phyloP scores from a whole-genome alignment of 2,113 vertebrate genomes.

The Alces alces region DNA sequence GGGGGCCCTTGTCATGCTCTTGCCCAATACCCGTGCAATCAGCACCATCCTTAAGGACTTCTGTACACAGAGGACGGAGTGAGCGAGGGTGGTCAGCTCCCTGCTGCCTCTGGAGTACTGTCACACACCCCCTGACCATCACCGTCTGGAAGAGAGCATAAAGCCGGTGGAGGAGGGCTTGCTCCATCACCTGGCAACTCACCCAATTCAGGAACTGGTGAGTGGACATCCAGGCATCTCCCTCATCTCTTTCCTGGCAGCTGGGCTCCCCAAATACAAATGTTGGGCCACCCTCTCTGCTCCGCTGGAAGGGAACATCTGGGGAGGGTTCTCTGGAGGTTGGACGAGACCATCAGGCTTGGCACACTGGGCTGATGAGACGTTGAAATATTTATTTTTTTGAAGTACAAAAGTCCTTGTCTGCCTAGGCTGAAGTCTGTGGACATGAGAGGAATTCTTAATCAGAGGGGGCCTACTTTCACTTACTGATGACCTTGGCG shows the following conservation, averaged over 20 bases:
- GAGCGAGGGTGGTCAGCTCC: not conserved
- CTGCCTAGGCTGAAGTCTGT: constrained; percentile 35
- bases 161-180: not conserved
- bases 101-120: not conserved
- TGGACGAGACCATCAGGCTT: constrained; percentile 26
- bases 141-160: not conserved
- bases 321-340: not conserved
- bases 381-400: constrained; percentile 61
- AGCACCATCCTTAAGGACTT: not conserved
- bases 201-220: not conserved
- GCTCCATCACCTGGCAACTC: not conserved
- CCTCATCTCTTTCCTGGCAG: not conserved
- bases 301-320: not conserved
- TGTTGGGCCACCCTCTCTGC: not conserved
- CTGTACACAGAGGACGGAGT: not conserved
- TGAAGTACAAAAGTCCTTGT: constrained; percentile 52
- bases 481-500: constrained; percentile 20
- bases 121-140: not conserved
- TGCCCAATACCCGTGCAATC: not conserved
- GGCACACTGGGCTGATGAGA: constrained; percentile 33
- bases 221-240: not conserved
- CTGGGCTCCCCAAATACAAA: not conserved
- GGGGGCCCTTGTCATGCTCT: not conserved
- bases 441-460: constrained; percentile 48
- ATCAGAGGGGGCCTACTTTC: not conserved